Evolutionary conservation across 2,888 invertebrate species (phyloP).

Genomic region (Mythimna vitellina): DNA sequence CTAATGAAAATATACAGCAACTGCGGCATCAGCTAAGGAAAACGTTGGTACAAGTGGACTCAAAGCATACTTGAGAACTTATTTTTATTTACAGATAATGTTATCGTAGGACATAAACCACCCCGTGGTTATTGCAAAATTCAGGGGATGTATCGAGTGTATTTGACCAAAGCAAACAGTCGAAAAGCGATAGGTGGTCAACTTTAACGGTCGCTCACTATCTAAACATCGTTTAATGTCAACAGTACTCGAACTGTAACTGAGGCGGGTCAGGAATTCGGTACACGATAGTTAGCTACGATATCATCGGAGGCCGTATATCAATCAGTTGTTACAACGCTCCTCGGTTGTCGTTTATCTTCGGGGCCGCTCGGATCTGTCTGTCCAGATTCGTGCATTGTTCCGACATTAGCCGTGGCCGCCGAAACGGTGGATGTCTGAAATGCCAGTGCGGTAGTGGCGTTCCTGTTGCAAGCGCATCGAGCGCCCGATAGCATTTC

Average conservation of each 20-base stretch:
- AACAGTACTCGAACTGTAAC: slow-evolving; percentile 87
- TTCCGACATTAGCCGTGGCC: slow-evolving; percentile 87
- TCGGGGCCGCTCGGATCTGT: slow-evolving; percentile 86
- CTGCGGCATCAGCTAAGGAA: slow-evolving; percentile 13
- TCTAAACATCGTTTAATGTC: slow-evolving; percentile 88
- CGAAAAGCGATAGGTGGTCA: slow-evolving; percentile 74
- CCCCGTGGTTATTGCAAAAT: slow-evolving; percentile 63
- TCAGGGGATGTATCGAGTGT: slow-evolving; percentile 62
- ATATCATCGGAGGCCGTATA: slow-evolving; percentile 87
- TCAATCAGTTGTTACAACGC: slow-evolving; percentile 90
- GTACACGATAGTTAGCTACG: slow-evolving; percentile 81
- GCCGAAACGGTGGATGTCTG: slow-evolving; percentile 87
- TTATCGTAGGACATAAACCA: slow-evolving; percentile 59
- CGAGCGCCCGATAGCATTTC: slow-evolving; percentile 87
- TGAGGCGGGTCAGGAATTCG: slow-evolving; percentile 86
- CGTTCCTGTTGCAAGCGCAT: slow-evolving; percentile 83
- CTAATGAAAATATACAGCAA: slow-evolving; percentile 16
- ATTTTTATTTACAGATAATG: slow-evolving; percentile 58
- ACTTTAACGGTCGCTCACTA: slow-evolving; percentile 78
- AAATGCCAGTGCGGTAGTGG: slow-evolving; percentile 85
- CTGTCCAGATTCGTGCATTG: slow-evolving; percentile 90
- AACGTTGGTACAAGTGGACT: slow-evolving; percentile 8
- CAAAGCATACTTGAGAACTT: slow-evolving; percentile 32
- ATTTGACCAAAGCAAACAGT: slow-evolving; percentile 77
- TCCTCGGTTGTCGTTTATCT: slow-evolving; percentile 90